Base-by-base conservation (phyloP, 2,113 vertebrate species). In the Pachycephala philippinensis region DNA sequence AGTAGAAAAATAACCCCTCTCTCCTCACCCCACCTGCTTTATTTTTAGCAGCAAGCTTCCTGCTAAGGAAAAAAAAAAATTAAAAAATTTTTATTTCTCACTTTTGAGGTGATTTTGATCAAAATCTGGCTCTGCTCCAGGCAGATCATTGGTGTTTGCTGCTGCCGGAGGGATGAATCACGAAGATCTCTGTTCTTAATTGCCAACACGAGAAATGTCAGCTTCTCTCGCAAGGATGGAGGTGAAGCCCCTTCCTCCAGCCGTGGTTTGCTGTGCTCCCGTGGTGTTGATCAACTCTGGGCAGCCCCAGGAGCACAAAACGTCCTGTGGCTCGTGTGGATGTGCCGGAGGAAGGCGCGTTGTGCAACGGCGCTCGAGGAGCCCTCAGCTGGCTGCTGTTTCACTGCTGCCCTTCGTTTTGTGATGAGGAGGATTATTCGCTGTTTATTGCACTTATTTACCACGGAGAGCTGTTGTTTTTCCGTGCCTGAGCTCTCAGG, bases 41-140 rank as follows among this genome's bases (percentile, higher is more conserved):
- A 94, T 95, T 96, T 96, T 96, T 90, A 95, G 91, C 47, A 93
- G 70, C 87, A 79, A 93, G 37, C 70, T 96, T 96, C 94, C 93
- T 94, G 87, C 70, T 71, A 31, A 77, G 75, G 70, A 35, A 76
- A 83, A 80, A 80, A 44, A 49, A 63, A n/a, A n/a, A n/a, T n/a
- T n/a, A n/a, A n/a, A n/a, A n/a, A n/a, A n/a, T n/a, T n/a, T n/a
- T n/a, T n/a, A n/a, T n/a, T 20, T 91, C 39, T 94, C 21, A 3
- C 74, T 83, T 8, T 82, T 1, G 12, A 79, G 63, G 54, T 45
- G 78, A 82, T 93, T 79, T 65, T 72, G n/a, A 79, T 87, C 45
- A 76, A 26, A 63, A 90, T 1, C 87, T 96, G 89, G 74, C 95
- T 75, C 49, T 39, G 84, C 77, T 92, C 91, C 93, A 85, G 86